Percentiles rank a stretch among this genome's conserved stretches.
Conservation (phyloP, 2,888 invertebrate genomes). For the Volucella bombylans region DNA sequence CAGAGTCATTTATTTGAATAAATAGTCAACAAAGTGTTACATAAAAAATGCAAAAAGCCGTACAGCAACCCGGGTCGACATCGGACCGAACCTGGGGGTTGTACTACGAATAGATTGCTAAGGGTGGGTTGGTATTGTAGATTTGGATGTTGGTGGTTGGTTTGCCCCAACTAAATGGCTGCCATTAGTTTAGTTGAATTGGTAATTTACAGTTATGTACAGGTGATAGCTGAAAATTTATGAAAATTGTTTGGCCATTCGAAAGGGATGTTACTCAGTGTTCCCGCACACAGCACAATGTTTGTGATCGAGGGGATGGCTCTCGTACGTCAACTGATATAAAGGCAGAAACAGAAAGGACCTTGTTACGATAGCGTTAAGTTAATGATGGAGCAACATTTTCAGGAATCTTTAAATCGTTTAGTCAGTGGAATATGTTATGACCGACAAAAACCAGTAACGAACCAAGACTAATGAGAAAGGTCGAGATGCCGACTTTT, state of each 20-base stretch:
- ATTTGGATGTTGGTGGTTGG: conserved; percentile 15
- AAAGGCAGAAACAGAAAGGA: background rate
- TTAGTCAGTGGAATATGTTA: conserved; percentile 39
- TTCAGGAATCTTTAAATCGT: conserved; percentile 6
- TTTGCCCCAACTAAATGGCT: conserved; percentile 45
- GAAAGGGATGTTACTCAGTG: conserved; percentile 33
- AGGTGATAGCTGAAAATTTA: conserved; percentile 62
- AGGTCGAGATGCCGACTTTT: conserved; percentile 23
- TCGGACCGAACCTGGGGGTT: too few species aligned
- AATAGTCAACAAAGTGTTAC: conserved; percentile 62
- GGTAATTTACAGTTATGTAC: conserved; percentile 61
- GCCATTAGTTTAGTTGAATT: conserved; percentile 58
- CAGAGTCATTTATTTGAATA: conserved; percentile 61
- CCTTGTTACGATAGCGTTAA: background rate
- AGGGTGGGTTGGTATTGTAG: background rate
- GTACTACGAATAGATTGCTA: too few species aligned
- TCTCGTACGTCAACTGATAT: conserved; percentile 5
- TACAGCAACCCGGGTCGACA: background rate
- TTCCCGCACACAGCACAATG: background rate
- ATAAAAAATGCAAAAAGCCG: conserved; percentile 43
- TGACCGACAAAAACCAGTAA: background rate
- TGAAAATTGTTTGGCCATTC: conserved; percentile 56
- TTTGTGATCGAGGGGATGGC: background rate
- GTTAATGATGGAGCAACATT: conserved; percentile 57
- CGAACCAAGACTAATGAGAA: conserved; percentile 48